Percentiles rank a stretch among this genome's conserved stretches.
Conservation (phyloP, 2,797 vertebrate genomes). For the Discoglossus pictus region DNA sequence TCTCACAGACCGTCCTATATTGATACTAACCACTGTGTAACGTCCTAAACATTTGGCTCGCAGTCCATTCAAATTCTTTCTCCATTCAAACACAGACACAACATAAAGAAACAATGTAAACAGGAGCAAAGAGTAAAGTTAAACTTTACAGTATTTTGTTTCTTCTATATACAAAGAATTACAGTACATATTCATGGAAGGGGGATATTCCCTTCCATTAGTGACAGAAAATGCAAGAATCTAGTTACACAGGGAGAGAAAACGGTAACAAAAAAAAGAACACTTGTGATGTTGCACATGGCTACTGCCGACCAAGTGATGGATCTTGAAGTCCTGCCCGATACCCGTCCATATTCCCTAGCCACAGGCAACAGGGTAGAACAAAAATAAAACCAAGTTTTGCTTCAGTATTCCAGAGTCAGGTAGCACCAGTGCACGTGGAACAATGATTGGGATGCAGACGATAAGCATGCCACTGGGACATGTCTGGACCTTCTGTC, state of each 20-base stretch:
- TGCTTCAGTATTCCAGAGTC: slow-evolving; percentile 4
- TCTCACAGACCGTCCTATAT: too few species aligned
- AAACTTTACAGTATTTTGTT: slow-evolving; percentile 87
- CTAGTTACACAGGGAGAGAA: slow-evolving; percentile 19
- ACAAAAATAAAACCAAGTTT: not conserved
- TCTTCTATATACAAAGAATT: slow-evolving; percentile 89
- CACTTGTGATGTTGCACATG: slow-evolving; percentile 4
- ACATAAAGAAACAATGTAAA: slow-evolving; percentile 56
- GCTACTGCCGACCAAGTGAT: not conserved
- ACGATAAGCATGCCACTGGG: not conserved
- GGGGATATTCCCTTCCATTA: slow-evolving; percentile 69
- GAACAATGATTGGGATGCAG: not conserved
- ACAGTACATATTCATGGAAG: slow-evolving; percentile 83
- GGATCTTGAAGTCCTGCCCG: slow-evolving; percentile 1
- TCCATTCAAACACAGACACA: slow-evolving; percentile 2
- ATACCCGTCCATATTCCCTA: not conserved
- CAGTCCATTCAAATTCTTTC: too few species aligned
- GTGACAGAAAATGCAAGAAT: slow-evolving; percentile 40
- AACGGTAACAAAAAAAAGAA: not conserved
- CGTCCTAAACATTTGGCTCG: too few species aligned
- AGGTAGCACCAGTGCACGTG: slow-evolving; percentile 33
- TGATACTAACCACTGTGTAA: too few species aligned
- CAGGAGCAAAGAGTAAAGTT: slow-evolving; percentile 76
- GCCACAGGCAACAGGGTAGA: slow-evolving; percentile 12
- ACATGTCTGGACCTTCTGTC: not conserved